These are phyloP conservation scores for Periophthalmus magnuspinnatus DNA, from an alignment of 2,797 vertebrate species.

Conservation along the genomic window DNA sequence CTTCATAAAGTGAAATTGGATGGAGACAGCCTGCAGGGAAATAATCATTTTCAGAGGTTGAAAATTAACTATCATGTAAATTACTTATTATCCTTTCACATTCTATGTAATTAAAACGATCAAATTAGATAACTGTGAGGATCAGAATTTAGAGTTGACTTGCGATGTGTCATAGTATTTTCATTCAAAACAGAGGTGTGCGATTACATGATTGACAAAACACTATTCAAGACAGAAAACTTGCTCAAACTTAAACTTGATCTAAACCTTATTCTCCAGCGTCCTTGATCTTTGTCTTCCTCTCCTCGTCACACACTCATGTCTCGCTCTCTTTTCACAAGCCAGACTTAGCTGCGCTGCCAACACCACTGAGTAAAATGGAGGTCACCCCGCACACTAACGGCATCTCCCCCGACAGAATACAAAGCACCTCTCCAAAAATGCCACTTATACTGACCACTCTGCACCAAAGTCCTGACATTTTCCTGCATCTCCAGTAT, in stretches of 20 bases:
- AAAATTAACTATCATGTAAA: neutral
- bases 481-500: conserved; percentile 37
- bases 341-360: conserved; percentile 47
- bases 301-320: conserved; percentile 34
- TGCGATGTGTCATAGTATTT: neutral
- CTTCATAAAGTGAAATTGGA: neutral
- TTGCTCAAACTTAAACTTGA: conserved; percentile 1
- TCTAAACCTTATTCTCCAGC: neutral
- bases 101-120: neutral
- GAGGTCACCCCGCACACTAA: conserved; percentile 56
- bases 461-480: conserved; percentile 45
- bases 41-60: neutral
- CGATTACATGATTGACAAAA: neutral
- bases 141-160: neutral
- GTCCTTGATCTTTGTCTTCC: conserved; percentile 33
- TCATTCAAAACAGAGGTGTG: neutral
- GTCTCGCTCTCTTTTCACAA: conserved; percentile 50
- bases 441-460: conserved; percentile 42
- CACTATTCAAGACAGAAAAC: neutral
- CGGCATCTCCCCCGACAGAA: conserved; percentile 45
- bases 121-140: neutral
- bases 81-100: neutral
- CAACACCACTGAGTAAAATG: conserved; percentile 47
- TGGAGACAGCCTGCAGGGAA: neutral
- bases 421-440: conserved; percentile 53